A percentile compares a stretch with the other conserved stretches of the same genome.
These are phyloP conservation scores for Pristionchus exspectatus DNA, from an alignment of 2,888 invertebrate species.

Conservation along the genomic window DNA sequence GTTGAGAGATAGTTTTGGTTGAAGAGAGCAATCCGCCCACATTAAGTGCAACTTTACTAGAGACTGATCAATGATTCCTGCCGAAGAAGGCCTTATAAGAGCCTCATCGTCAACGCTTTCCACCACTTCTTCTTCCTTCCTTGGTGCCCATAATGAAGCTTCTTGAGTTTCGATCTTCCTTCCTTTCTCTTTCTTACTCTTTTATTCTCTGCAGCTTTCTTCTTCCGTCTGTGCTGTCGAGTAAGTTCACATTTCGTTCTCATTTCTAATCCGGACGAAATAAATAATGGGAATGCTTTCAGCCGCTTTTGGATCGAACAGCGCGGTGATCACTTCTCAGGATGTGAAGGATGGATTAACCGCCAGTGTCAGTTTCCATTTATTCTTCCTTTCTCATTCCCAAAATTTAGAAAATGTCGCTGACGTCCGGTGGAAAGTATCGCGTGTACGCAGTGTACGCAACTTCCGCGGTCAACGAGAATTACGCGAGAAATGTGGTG, in stretches of 20 bases:
- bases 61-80: no score
- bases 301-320: not conserved
- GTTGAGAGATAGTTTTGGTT: no score
- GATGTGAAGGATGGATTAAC: not conserved
- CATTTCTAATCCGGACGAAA: not conserved
- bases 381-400: not conserved
- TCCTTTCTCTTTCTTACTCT: not conserved
- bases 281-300: not conserved
- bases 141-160: not conserved
- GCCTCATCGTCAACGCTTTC: no score
- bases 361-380: not conserved
- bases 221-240: not conserved
- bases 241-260: not conserved
- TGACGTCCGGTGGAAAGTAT: not conserved
- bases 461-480: not conserved
- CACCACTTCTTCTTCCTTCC: no score
- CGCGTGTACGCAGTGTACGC: not conserved
- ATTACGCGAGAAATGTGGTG: not conserved
- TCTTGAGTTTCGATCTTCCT: not conserved
- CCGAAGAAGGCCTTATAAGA: no score
- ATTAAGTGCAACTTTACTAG: no score
- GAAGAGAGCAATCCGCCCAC: no score
- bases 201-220: not conserved
- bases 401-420: not conserved
- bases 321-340: not conserved